Percentiles rank a stretch among this genome's conserved stretches.
Conservation (phyloP, 2,888 invertebrate genomes). For the Melanotus villosus region DNA sequence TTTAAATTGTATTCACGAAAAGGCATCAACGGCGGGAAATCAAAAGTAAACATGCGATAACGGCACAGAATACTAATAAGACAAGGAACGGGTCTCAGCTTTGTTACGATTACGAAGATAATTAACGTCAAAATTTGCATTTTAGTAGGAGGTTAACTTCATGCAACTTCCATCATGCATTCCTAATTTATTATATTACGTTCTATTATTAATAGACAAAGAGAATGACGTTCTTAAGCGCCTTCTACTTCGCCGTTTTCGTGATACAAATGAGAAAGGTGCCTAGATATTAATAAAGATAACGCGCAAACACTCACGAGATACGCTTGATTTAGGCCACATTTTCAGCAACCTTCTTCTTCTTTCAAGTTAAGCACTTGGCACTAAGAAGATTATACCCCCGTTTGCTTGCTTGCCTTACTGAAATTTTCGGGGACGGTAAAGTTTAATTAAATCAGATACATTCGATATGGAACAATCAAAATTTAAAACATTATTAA, state of each 20-base stretch:
- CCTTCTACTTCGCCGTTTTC: constrained; percentile 29
- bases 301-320: constrained; percentile 24
- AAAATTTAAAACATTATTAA: too few species aligned
- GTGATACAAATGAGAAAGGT: constrained; percentile 33
- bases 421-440: constrained; percentile 2
- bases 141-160: constrained; percentile 61
- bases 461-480: background rate
- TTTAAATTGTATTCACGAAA: constrained; percentile 44
- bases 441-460: constrained; percentile 25
- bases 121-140: constrained; percentile 63
- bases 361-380: constrained; percentile 9
- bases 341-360: constrained; percentile 21
- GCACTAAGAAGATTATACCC: constrained; percentile 26
- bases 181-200: constrained; percentile 58
- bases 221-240: constrained; percentile 38
- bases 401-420: too few species aligned
- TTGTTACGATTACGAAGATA: constrained; percentile 52
- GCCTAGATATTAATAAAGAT: constrained; percentile 41
- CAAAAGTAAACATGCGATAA: constrained; percentile 62
- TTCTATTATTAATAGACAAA: constrained; percentile 45
- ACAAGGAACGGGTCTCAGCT: constrained; percentile 49
- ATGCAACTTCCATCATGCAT: constrained; percentile 61
- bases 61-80: constrained; percentile 62
- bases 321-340: constrained; percentile 29
- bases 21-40: constrained; percentile 51